Conservation (phyloP, 1,140 invertebrate genomes). For the Philotrypesis tridentata region DNA sequence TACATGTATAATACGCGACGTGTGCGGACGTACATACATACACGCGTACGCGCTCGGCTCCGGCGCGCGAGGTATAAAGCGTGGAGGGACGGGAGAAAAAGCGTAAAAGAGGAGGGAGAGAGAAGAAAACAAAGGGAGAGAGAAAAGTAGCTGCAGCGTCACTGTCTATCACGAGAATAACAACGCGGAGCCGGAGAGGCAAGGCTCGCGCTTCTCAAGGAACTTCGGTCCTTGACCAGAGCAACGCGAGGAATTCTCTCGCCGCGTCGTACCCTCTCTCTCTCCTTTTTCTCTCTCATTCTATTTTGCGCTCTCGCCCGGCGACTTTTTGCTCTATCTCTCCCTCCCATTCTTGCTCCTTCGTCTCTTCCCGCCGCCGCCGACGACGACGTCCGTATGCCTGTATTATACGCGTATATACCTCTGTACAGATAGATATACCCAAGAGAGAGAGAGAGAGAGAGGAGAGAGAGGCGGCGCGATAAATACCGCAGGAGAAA, state of each 20-base stretch:
- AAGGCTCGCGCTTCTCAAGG: slow-evolving; percentile 16
- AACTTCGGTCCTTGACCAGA: slow-evolving; percentile 65
- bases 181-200: slow-evolving; percentile 32
- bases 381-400: too few species aligned
- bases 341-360: too few species aligned
- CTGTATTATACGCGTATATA: too few species aligned
- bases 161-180: not conserved
- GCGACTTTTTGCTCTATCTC: slow-evolving; percentile 13
- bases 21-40: too few species aligned
- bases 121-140: slow-evolving; percentile 50
- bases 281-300: slow-evolving; percentile 35
- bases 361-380: not conserved
- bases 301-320: slow-evolving; percentile 24
- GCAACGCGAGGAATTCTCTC: slow-evolving; percentile 63
- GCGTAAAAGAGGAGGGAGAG: not conserved
- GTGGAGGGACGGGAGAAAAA: not conserved
- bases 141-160: slow-evolving; percentile 19
- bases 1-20: too few species aligned
- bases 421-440: too few species aligned
- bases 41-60: too few species aligned
- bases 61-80: too few species aligned
- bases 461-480: too few species aligned
- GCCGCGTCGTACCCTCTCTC: slow-evolving; percentile 49
- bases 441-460: too few species aligned
- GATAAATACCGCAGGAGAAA: slow-evolving; percentile 8